Percentiles rank a stretch among this genome's conserved stretches.
Evolutionary conservation across 2,888 invertebrate species (phyloP).

Genomic region (Lissocephala sabroskyi): DNA sequence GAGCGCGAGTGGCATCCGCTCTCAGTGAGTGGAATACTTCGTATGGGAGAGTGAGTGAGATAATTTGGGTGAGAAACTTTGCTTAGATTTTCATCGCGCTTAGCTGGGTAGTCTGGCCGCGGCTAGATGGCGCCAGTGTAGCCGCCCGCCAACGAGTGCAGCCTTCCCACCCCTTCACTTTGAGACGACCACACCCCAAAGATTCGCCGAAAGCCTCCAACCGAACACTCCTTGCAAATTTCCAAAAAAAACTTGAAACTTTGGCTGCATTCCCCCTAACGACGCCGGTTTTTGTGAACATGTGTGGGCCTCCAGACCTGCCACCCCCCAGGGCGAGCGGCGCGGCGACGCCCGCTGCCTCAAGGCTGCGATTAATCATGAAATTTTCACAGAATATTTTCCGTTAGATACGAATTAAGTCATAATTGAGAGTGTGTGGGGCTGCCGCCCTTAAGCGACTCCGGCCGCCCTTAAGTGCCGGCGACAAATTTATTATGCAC

Average conservation of each 20-base stretch:
- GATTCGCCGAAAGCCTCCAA: conserved; percentile 24
- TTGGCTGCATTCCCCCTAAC: too few species aligned
- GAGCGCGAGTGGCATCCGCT: too few species aligned
- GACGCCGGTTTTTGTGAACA: conserved; percentile 46
- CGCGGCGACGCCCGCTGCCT: conserved; percentile 22
- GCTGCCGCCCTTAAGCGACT: conserved; percentile 18
- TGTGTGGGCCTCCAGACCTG: conserved; percentile 37
- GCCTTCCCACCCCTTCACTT: too few species aligned
- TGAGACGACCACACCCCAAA: conserved; percentile 45
- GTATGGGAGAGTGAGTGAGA: neutral
- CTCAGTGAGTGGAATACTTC: too few species aligned
- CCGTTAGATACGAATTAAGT: conserved; percentile 68
- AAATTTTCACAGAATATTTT: conserved; percentile 60
- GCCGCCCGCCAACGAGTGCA: neutral
- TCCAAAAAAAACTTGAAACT: conserved; percentile 32
- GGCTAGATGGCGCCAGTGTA: conserved; percentile 41
- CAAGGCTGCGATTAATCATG: conserved; percentile 60
- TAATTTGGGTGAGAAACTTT: too few species aligned
- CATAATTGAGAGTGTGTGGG: conserved; percentile 65
- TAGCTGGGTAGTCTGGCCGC: conserved; percentile 6
- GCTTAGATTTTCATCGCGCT: neutral
- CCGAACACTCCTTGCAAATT: conserved; percentile 25
- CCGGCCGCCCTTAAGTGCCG: conserved; percentile 40
- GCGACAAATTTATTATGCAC: conserved; percentile 48
- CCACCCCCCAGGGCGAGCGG: neutral